These are phyloP conservation scores for Drosophila crucigera DNA, from an alignment of 2,888 invertebrate genomes.

Conservation along the genomic window DNA sequence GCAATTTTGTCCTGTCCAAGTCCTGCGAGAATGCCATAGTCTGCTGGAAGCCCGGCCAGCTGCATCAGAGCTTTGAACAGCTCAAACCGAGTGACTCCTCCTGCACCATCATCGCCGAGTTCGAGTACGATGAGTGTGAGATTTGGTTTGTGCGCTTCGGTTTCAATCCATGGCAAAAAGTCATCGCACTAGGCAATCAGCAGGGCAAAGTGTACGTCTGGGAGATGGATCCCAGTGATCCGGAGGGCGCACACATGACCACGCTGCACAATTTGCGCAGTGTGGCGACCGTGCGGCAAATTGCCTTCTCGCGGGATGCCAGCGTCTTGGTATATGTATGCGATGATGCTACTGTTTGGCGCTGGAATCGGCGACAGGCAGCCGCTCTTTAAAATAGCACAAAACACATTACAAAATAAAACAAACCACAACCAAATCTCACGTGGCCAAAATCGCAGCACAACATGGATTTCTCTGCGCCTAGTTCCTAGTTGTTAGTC, in stretches of 20 bases:
- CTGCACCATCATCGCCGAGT: slow-evolving; percentile 94
- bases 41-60: slow-evolving; percentile 97
- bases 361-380: slow-evolving; percentile 90
- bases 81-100: slow-evolving; percentile 91
- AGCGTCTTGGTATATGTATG: slow-evolving; percentile 96
- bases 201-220: slow-evolving; percentile 97
- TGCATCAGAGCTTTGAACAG: slow-evolving; percentile 90
- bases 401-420: background rate
- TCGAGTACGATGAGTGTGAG: slow-evolving; percentile 97
- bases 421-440: slow-evolving; percentile 70
- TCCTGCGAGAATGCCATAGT: slow-evolving; percentile 98
- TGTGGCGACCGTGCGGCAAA: slow-evolving; percentile 95
- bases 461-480: slow-evolving; percentile 40
- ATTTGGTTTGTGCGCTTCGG: slow-evolving; percentile 99
- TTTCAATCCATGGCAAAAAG: slow-evolving; percentile 95
- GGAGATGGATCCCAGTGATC: slow-evolving; percentile 95
- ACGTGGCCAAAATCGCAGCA: slow-evolving; percentile 68
- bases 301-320: slow-evolving; percentile 95
- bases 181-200: slow-evolving; percentile 97
- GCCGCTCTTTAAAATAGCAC: slow-evolving; percentile 35
- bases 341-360: slow-evolving; percentile 98
- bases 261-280: slow-evolving; percentile 95
- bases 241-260: slow-evolving; percentile 91
- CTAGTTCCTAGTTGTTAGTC: slow-evolving; percentile 60
- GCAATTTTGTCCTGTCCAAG: slow-evolving; percentile 97